Conservation (phyloP, 2,797 vertebrate species). For the Leucoraja ocellata region DNA sequence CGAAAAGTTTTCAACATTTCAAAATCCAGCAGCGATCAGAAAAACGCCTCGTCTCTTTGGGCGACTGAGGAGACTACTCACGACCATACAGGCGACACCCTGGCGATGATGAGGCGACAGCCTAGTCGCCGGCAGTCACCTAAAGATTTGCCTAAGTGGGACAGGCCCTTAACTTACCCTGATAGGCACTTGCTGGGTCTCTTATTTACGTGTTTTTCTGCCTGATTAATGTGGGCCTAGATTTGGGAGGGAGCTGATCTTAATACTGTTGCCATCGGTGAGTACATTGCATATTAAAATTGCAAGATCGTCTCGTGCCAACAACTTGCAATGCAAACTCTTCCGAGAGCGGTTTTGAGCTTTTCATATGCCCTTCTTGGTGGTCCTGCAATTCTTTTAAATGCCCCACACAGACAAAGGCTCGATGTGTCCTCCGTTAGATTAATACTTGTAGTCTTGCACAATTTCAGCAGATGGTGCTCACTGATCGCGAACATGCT, state of each 20-base stretch:
- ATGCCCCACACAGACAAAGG: neutral
- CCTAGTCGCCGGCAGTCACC: no score
- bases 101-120: no score
- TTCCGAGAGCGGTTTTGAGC: neutral
- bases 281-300: neutral
- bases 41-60: no score
- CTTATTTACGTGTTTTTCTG: neutral
- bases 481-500: constrained; percentile 14
- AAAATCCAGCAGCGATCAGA: no score
- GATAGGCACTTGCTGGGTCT: neutral
- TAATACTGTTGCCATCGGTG: neutral
- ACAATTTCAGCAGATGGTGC: constrained; percentile 37
- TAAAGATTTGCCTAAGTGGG: no score
- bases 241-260: neutral
- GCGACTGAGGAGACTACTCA: no score
- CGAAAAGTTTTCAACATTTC: no score
- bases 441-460: constrained; percentile 31
- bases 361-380: neutral
- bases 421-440: neutral
- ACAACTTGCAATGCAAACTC: neutral
- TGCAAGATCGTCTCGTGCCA: neutral
- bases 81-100: no score
- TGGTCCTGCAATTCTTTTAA: neutral
- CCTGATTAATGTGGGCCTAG: neutral
- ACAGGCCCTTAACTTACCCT: neutral